phyloP scores from a whole-genome alignment of 2,888 invertebrate genomes.

The Pherbina coryleti region DNA sequence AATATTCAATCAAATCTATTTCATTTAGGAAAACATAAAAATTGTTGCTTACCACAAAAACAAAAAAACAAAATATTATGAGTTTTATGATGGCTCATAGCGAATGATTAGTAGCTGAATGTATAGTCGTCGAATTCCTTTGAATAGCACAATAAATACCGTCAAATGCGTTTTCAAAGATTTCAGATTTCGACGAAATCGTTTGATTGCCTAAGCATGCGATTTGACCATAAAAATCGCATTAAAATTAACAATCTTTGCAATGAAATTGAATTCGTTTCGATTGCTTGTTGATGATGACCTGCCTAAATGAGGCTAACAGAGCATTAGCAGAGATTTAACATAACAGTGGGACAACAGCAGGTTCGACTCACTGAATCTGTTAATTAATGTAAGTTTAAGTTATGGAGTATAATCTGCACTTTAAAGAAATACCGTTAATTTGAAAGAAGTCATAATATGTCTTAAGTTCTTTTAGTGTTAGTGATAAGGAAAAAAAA shows the following conservation, averaged over 20 bases:
- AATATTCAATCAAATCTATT: too few relatives aligned
- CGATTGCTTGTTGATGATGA: neutral
- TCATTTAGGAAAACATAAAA: neutral
- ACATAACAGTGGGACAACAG: too few relatives aligned
- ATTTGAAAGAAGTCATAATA: too few relatives aligned
- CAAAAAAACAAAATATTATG: neutral
- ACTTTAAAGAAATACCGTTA: too few relatives aligned
- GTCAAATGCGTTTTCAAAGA: conserved; percentile 24
- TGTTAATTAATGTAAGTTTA: too few relatives aligned
- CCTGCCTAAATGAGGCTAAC: neutral
- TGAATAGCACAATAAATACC: neutral
- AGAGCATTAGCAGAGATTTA: too few relatives aligned
- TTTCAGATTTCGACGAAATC: conserved; percentile 14
- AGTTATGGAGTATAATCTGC: too few relatives aligned
- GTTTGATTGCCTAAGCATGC: conserved; percentile 30
- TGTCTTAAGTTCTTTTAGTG: too few relatives aligned
- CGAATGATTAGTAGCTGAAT: neutral
- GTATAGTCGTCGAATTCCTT: conserved; percentile 1
- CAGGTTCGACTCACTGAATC: too few relatives aligned
- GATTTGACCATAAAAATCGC: conserved; percentile 29
- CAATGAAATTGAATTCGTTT: conserved; percentile 3
- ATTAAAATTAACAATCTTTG: conserved; percentile 26
- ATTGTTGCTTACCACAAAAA: conserved; percentile 15
- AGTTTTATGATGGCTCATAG: conserved; percentile 5
- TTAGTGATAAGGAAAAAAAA: too few relatives aligned